Evolutionary conservation across 2,888 invertebrate species (phyloP), one percentile per base, ranked within the genome.

Genomic region (Dasysyrphus albostriatus): DNA sequence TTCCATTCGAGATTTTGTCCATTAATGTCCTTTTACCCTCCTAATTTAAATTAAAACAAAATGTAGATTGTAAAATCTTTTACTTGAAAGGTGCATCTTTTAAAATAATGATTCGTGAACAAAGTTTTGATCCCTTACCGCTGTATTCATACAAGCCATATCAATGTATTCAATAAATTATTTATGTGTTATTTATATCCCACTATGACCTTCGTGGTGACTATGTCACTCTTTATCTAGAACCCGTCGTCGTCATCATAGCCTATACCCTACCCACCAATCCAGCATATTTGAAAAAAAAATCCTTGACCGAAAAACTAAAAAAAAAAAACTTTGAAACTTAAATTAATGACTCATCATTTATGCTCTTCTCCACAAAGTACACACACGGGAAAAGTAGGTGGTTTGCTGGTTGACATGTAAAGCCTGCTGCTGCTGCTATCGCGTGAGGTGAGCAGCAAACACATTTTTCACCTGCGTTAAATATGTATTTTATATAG

Each of bases 281-380:
- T 37, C 16, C n/a, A 10, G 16, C 32, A 32, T 34, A 16, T 16
- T 16, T 29, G 8, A n/a, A 44, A 24, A 49, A 44, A n/a, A 74
- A 63, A 72, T 77, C 82, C 82, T 83, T 83, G 82, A 67, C 77
- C 82, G 65, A 24, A 24, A 3, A 24, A 24, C 24, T 73, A 77
- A 47, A 72, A 69, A 49, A 49, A 72, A 77, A 77, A 16, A 72
- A 69, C 49, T 37, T 61, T 72, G 2, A 81, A 75, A 69, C 63
- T 58, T 74, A 59, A 67, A 73, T 42, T 24, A 83, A 54, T 78
- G 83, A 83, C 73, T 83, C 72, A 83, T 83, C 70, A 42, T 79
- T 83, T 75, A 51, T 70, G 83, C 63, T 79, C 14, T 67, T 32
- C 37, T 42, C 24, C 14, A 39, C 14, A 61, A 39, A 42, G 39